phyloP scores from a whole-genome alignment of 2,888 invertebrate species.

The Drosophila peninsularis region DNA sequence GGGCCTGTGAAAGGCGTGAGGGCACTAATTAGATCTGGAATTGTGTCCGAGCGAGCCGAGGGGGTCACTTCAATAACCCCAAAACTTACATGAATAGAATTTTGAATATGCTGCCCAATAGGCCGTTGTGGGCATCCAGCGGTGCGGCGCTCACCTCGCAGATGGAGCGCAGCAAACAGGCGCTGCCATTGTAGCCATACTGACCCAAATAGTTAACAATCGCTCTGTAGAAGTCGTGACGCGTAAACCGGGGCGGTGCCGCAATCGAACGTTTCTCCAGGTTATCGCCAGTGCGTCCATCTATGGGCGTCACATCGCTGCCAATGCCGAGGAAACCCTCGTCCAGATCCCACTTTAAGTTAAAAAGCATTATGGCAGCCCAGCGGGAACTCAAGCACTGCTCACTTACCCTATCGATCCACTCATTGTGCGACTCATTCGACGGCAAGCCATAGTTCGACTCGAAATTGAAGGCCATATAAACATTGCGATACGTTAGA shows the following conservation, averaged over 20 bases:
- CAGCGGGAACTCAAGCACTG: background rate
- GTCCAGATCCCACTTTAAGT: slow-evolving; percentile 79
- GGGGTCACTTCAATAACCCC: background rate
- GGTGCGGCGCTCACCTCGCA: slow-evolving; percentile 87
- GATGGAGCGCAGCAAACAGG: slow-evolving; percentile 88
- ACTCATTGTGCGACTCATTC: slow-evolving; percentile 86
- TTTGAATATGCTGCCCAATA: slow-evolving; percentile 88
- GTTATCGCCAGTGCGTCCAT: slow-evolving; percentile 62
- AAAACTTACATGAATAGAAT: slow-evolving; percentile 88
- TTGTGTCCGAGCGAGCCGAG: slow-evolving; percentile 7
- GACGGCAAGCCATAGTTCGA: slow-evolving; percentile 88
- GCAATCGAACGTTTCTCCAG: slow-evolving; percentile 49
- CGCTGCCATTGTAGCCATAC: slow-evolving; percentile 85
- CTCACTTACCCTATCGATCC: slow-evolving; percentile 86
- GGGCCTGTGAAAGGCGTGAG: slow-evolving; percentile 66
- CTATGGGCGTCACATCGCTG: slow-evolving; percentile 77
- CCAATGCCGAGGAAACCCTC: slow-evolving; percentile 75
- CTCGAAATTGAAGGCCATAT: slow-evolving; percentile 91
- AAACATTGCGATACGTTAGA: slow-evolving; percentile 88
- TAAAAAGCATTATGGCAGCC: background rate
- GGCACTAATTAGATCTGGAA: slow-evolving; percentile 44
- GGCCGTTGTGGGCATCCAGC: slow-evolving; percentile 86
- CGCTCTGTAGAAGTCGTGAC: slow-evolving; percentile 78
- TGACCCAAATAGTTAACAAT: slow-evolving; percentile 77
- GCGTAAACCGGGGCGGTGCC: slow-evolving; percentile 61